Conservation (phyloP, 2,888 invertebrate genomes). For the Megalurothrips usitatus region DNA sequence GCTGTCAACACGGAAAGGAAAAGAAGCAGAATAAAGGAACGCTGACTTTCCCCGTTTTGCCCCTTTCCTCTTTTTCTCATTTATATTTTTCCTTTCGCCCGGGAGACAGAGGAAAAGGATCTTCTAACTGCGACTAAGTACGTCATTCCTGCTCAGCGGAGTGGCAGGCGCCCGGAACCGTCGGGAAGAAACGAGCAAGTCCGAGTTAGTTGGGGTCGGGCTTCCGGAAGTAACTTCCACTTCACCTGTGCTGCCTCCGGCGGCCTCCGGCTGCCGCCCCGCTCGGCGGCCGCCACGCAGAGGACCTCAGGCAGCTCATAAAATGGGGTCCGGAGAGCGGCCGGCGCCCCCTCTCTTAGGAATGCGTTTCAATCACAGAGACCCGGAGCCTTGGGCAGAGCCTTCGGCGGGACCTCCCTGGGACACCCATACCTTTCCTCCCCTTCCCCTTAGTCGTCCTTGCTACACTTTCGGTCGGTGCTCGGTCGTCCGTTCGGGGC, state of each 20-base stretch:
- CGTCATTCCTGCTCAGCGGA: not conserved
- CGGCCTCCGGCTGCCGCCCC: not conserved
- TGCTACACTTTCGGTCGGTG: too few relatives aligned
- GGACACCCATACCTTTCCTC: too few relatives aligned
- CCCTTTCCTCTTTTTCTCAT: too few relatives aligned
- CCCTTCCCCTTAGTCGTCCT: too few relatives aligned
- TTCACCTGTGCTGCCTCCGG: not conserved
- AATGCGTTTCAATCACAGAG: not conserved
- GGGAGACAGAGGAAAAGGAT: too few relatives aligned
- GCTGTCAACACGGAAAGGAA: too few relatives aligned
- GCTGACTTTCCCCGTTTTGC: too few relatives aligned
- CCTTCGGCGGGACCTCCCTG: too few relatives aligned
- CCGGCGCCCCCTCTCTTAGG: not conserved
- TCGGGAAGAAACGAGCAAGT: not conserved
- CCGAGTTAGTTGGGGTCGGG: not conserved
- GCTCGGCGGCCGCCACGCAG: not conserved
- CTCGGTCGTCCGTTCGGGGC: too few relatives aligned
- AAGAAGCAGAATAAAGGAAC: too few relatives aligned
- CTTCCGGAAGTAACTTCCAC: constrained; percentile 1
- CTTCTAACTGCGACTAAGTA: not conserved
- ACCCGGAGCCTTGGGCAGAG: too few relatives aligned
- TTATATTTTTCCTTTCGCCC: too few relatives aligned
- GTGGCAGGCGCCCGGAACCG: not conserved
- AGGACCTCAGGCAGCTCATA: not conserved
- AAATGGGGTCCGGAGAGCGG: not conserved